These are phyloP conservation scores for Vollenhovia emeryi DNA, from an alignment of 1,140 invertebrate genomes.

Conservation along the genomic window DNA sequence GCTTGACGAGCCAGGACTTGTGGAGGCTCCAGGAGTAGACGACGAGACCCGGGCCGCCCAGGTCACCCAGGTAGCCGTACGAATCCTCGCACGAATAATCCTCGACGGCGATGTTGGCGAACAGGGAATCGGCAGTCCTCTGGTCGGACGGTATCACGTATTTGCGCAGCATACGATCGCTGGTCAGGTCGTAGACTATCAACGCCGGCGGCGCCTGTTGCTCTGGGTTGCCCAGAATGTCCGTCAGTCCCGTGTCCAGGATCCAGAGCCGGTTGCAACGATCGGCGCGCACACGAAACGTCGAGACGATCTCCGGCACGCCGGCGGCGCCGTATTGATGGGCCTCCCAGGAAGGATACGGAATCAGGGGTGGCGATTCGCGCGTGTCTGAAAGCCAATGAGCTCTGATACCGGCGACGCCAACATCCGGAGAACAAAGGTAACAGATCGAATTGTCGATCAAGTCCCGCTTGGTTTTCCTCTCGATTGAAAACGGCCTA, in stretches of 20 bases:
- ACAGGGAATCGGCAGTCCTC: slow-evolving; percentile 89
- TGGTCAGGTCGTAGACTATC: slow-evolving; percentile 90
- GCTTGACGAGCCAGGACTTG: slow-evolving; percentile 89
- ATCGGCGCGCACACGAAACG: slow-evolving; percentile 90
- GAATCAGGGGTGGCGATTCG: slow-evolving; percentile 89
- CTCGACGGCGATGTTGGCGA: slow-evolving; percentile 91
- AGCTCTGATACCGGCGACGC: background rate
- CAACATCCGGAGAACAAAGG: background rate
- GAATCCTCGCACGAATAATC: slow-evolving; percentile 89
- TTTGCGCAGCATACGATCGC: slow-evolving; percentile 88
- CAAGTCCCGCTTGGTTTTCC: background rate
- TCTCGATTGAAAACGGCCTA: background rate
- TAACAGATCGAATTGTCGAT: background rate
- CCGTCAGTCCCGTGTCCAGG: slow-evolving; percentile 89
- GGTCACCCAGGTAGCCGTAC: slow-evolving; percentile 89
- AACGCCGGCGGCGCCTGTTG: slow-evolving; percentile 87
- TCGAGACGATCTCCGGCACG: slow-evolving; percentile 89
- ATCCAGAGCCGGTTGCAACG: slow-evolving; percentile 91
- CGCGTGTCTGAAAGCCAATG: slow-evolving; percentile 86
- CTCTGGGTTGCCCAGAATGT: slow-evolving; percentile 86
- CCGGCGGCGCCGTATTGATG: slow-evolving; percentile 85
- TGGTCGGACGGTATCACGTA: slow-evolving; percentile 88
- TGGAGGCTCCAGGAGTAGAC: slow-evolving; percentile 90
- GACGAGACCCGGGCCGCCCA: slow-evolving; percentile 88
- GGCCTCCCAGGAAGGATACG: slow-evolving; percentile 91